Conservation (phyloP, 2,113 vertebrate genomes). For the Turnix velox region DNA sequence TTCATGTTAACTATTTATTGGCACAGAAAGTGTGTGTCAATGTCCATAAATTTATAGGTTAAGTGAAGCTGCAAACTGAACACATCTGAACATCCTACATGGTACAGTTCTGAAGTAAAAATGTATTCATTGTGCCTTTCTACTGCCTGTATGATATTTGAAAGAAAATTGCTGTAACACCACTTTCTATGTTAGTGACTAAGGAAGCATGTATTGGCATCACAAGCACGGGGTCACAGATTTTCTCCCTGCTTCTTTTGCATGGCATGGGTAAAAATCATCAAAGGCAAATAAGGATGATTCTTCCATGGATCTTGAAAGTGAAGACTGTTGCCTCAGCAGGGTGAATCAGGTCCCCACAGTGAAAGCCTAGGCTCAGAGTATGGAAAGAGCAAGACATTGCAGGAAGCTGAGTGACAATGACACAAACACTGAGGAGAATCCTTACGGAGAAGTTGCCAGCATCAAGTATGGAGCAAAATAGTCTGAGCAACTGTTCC, state of each 20-base stretch:
- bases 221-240: rapidly evolving
- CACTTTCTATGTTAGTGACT: background rate
- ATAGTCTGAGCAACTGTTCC: background rate
- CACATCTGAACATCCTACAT: background rate
- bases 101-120: background rate
- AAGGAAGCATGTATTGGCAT: rapidly evolving
- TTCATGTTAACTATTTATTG: background rate
- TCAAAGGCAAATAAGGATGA: background rate
- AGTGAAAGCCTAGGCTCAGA: background rate
- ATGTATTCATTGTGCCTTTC: background rate
- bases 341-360: background rate
- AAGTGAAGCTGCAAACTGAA: background rate
- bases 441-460: background rate
- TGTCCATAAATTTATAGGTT: background rate
- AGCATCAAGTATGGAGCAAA: background rate
- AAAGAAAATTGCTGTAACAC: background rate
- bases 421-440: background rate
- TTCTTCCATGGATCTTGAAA: background rate
- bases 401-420: background rate
- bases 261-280: background rate
- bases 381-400: background rate
- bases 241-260: background rate
- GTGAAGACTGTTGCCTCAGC: background rate
- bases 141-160: background rate
- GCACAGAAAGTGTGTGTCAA: background rate